Percentiles rank a stretch among this genome's conserved stretches.
phyloP scores from a whole-genome alignment of 2,797 vertebrate species.

The Syngnathus rostellatus region DNA sequence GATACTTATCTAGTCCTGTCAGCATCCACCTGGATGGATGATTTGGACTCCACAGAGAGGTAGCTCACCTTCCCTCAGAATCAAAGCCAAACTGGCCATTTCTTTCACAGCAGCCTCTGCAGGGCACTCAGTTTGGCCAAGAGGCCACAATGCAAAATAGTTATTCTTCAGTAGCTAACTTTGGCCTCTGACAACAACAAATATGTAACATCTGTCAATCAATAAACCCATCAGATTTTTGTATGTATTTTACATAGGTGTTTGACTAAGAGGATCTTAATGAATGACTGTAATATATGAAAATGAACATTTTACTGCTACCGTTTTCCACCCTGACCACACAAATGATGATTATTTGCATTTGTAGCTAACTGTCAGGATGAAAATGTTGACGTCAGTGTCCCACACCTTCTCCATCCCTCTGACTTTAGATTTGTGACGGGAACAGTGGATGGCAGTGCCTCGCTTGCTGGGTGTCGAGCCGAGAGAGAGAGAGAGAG shows the following conservation, averaged over 20 bases:
- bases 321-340: background rate
- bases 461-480: no score
- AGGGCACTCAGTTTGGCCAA: background rate
- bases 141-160: background rate
- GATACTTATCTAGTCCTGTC: conserved; percentile 70
- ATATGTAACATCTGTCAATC: background rate
- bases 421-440: no score
- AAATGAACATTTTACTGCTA: background rate
- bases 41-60: conserved; percentile 40
- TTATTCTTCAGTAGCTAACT: background rate
- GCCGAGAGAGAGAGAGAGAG: no score
- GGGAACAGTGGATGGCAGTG: no score
- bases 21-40: conserved; percentile 72
- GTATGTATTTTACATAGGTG: no score
- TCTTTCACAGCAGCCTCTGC: conserved; percentile 3
- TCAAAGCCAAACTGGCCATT: conserved; percentile 47
- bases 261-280: background rate
- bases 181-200: background rate
- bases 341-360: background rate
- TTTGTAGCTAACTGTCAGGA: no score
- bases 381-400: no score
- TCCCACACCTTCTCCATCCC: no score
- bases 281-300: background rate
- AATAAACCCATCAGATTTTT: background rate
- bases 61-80: conserved; percentile 53